Percentiles rank a stretch among this genome's conserved stretches.
Conservation (phyloP, 2,113 vertebrate genomes). For the Hylia prasina region DNA sequence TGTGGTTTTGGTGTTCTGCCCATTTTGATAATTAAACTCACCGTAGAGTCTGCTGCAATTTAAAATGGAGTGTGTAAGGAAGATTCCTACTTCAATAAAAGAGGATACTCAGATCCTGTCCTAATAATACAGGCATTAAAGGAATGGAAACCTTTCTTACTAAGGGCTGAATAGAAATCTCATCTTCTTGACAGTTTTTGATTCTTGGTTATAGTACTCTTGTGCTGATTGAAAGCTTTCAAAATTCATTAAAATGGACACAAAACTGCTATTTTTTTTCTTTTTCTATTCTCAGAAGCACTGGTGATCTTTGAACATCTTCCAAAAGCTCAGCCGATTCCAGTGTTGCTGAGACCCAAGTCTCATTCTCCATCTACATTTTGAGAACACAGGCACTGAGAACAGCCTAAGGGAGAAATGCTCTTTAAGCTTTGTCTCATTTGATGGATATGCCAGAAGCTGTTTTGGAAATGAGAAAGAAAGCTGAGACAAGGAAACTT, state of each 20-base stretch:
- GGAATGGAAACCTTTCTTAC: not conserved
- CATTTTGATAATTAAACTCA: not conserved
- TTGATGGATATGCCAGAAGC: not conserved
- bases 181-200: not conserved
- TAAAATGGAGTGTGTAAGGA: not conserved
- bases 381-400: not conserved
- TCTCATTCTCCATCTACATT: not conserved
- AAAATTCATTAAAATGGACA: not conserved
- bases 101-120: not conserved
- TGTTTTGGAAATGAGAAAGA: not conserved
- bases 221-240: not conserved
- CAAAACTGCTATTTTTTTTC: not conserved
- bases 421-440: not conserved
- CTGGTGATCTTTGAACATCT: not conserved
- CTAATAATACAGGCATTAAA: not conserved
- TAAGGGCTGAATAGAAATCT: not conserved
- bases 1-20: not conserved
- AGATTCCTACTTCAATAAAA: not conserved
- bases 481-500: not conserved
- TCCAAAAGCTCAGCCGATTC: not conserved
- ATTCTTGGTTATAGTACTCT: not conserved
- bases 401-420: not conserved
- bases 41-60: not conserved
- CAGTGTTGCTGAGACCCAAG: not conserved
- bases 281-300: not conserved